Conservation (phyloP, 2,113 vertebrate genomes). For the Steatornis caripensis region DNA sequence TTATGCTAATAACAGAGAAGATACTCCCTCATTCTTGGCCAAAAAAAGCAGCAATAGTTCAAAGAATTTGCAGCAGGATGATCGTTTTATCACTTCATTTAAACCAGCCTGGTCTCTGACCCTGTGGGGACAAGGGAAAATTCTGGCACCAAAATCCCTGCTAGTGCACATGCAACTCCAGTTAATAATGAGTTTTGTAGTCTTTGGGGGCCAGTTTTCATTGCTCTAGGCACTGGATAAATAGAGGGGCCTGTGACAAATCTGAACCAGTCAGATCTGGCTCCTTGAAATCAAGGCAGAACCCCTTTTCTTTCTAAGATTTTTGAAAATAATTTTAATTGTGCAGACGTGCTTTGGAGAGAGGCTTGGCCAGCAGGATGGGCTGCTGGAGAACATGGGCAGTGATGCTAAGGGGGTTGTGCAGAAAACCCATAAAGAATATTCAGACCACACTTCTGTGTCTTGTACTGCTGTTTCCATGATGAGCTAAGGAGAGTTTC, state of each 20-base stretch:
- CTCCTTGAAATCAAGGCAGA: neutral
- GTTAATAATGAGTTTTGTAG: neutral
- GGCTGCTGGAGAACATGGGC: neutral
- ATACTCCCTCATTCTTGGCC: neutral
- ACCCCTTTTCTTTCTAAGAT: neutral
- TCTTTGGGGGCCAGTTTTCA: neutral
- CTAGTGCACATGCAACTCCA: neutral
- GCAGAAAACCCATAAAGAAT: neutral
- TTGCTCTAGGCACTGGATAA: neutral
- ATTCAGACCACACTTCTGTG: neutral
- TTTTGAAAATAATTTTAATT: neutral
- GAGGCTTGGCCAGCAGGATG: neutral
- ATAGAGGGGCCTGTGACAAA: neutral
- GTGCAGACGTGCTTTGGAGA: neutral
- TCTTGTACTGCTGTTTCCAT: neutral
- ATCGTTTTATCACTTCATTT: neutral
- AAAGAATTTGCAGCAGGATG: neutral
- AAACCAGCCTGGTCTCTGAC: neutral
- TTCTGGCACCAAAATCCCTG: neutral
- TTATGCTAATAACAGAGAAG: conserved; percentile 38
- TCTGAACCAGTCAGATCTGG: neutral
- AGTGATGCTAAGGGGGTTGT: neutral
- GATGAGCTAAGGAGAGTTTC: neutral
- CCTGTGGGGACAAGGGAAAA: neutral
- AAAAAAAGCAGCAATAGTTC: neutral